These are phyloP conservation scores for Ceratina calcarata DNA, from an alignment of 1,140 invertebrate species.

Conservation along the genomic window DNA sequence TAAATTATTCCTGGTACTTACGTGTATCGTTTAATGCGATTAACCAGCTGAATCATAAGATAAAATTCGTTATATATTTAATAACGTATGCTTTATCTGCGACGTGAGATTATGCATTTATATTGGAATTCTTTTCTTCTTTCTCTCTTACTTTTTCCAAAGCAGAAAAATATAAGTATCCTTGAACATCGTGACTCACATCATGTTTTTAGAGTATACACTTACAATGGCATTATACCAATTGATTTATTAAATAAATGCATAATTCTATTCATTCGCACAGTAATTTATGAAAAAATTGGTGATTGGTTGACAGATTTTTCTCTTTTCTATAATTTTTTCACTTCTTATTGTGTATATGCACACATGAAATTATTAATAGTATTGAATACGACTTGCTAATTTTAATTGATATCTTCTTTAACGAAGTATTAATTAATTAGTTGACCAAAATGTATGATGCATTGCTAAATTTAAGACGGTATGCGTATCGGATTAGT, in stretches of 20 bases:
- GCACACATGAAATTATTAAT: background rate
- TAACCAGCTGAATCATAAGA: background rate
- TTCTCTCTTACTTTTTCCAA: too few relatives aligned
- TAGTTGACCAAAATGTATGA: background rate
- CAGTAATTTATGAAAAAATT: too few relatives aligned
- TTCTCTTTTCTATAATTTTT: too few relatives aligned
- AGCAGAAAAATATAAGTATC: background rate
- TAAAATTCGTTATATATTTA: constrained; percentile 2
- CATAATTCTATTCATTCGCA: too few relatives aligned
- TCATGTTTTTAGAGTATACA: background rate
- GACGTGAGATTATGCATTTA: constrained; percentile 22
- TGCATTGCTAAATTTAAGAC: background rate
- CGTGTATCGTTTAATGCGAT: background rate
- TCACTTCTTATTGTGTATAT: background rate
- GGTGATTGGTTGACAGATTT: background rate
- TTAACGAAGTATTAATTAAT: background rate
- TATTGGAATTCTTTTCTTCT: background rate
- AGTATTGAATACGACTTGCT: background rate
- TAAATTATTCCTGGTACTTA: background rate
- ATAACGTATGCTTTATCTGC: background rate
- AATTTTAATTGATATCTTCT: background rate
- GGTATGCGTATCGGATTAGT: background rate
- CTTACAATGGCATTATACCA: too few relatives aligned
- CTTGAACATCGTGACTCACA: background rate
- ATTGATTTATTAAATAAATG: background rate